These are phyloP conservation scores for Pseudois nayaur DNA, from an alignment of 2,113 vertebrate species.

Conservation along the genomic window DNA sequence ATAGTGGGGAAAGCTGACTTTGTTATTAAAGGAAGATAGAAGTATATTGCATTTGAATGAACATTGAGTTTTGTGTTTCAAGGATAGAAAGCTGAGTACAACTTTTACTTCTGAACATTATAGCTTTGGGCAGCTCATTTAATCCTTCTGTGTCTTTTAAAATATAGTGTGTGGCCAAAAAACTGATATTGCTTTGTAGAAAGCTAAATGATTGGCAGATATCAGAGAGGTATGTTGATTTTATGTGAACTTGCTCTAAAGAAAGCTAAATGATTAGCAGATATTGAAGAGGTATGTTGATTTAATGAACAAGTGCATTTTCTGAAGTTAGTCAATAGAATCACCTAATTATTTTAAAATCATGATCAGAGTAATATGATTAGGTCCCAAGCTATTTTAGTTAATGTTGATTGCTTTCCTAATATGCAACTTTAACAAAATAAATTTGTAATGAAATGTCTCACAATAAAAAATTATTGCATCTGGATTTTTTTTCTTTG, in stretches of 20 bases:
- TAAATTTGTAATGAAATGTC: neutral
- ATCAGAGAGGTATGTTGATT: neutral
- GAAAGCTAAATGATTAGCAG: neutral
- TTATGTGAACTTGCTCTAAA: neutral
- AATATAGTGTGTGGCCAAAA: neutral
- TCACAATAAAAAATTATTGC: neutral
- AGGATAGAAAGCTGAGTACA: neutral
- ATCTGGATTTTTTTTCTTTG: neutral
- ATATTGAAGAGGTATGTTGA: neutral
- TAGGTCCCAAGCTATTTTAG: neutral
- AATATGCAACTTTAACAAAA: neutral
- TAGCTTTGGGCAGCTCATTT: neutral
- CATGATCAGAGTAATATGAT: neutral
- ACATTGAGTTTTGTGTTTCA: neutral
- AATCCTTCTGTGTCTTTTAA: neutral
- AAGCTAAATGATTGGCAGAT: neutral
- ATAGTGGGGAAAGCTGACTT: neutral
- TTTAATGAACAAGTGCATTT: neutral
- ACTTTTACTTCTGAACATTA: neutral
- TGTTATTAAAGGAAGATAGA: neutral
- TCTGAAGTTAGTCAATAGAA: neutral
- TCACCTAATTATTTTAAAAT: conserved; percentile 17
- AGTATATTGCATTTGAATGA: neutral
- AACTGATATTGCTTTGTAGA: neutral
- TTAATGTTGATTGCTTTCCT: neutral